Percentiles rank a stretch among this genome's conserved stretches.
phyloP scores from a whole-genome alignment of 2,888 invertebrate species.

The Aproaerema taeniolella region DNA sequence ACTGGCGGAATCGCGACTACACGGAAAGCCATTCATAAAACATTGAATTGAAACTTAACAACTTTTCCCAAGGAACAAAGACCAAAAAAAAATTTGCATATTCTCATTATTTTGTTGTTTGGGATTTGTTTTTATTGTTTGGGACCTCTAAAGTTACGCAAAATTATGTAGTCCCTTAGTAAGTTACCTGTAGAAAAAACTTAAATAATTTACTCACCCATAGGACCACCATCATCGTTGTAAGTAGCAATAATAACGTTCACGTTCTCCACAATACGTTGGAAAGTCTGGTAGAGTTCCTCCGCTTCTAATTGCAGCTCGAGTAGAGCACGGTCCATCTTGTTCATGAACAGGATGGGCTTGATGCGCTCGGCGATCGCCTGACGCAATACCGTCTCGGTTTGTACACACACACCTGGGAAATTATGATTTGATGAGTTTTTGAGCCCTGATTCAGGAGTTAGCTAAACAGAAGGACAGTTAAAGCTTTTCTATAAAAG shows the following conservation, averaged over 20 bases:
- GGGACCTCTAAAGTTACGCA: too few species aligned
- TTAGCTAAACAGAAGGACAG: too few species aligned
- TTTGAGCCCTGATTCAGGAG: too few species aligned
- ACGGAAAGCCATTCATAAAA: too few species aligned
- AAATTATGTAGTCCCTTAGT: too few species aligned
- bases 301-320: constrained; percentile 98
- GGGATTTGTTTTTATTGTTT: too few species aligned
- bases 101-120: too few species aligned
- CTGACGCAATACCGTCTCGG: constrained; percentile 99
- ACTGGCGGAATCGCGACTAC: too few species aligned
- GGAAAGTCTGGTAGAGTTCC: constrained; percentile 99
- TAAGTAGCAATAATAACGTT: constrained; percentile 99
- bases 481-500: too few species aligned
- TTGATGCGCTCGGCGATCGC: constrained; percentile 99
- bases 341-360: constrained; percentile 99
- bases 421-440: neutral
- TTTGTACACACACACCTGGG: constrained; percentile 99
- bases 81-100: too few species aligned
- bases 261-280: constrained; percentile 99
- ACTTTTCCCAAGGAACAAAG: too few species aligned
- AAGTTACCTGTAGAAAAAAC: neutral
- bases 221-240: constrained; percentile 97
- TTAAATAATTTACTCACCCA: constrained; percentile 79
- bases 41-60: too few species aligned
- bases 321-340: constrained; percentile 99